Conservation (phyloP, 1,140 invertebrate species). For the Ectropis grisescens region DNA sequence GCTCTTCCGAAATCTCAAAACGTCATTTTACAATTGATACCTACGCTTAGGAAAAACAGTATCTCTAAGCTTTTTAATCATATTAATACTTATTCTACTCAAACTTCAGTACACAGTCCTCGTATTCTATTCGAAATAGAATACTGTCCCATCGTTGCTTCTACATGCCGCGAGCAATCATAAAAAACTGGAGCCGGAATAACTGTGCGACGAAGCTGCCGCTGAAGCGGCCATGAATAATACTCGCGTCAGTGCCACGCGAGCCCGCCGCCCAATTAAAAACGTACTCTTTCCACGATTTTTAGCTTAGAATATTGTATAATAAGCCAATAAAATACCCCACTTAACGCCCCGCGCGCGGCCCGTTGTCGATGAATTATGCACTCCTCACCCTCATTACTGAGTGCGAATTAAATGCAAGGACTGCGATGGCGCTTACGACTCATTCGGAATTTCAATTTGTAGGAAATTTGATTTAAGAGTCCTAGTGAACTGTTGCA, state of each 20-base stretch:
- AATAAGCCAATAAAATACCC: slow-evolving; percentile 69
- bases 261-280: slow-evolving; percentile 64
- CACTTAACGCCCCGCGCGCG: slow-evolving; percentile 58
- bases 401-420: slow-evolving; percentile 41
- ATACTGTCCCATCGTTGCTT: too few relatives aligned
- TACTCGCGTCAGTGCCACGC: slow-evolving; percentile 55
- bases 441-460: too few relatives aligned
- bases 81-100: too few relatives aligned
- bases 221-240: slow-evolving; percentile 63
- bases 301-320: slow-evolving; percentile 70
- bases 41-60: too few relatives aligned
- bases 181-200: slow-evolving; percentile 29
- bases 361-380: slow-evolving; percentile 54
- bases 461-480: too few relatives aligned
- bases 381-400: slow-evolving; percentile 50
- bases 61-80: too few relatives aligned
- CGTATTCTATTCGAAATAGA: too few relatives aligned
- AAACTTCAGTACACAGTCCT: too few relatives aligned
- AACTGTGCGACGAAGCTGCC: slow-evolving; percentile 43
- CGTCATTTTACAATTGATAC: too few relatives aligned
- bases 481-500: too few relatives aligned
- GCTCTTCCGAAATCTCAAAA: too few relatives aligned
- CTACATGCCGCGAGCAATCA: slow-evolving; percentile 9
- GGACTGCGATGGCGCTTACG: slow-evolving; percentile 22
- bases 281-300: slow-evolving; percentile 67